Conservation (phyloP, 2,888 invertebrate genomes). For the Caenorhabditis plicata region DNA sequence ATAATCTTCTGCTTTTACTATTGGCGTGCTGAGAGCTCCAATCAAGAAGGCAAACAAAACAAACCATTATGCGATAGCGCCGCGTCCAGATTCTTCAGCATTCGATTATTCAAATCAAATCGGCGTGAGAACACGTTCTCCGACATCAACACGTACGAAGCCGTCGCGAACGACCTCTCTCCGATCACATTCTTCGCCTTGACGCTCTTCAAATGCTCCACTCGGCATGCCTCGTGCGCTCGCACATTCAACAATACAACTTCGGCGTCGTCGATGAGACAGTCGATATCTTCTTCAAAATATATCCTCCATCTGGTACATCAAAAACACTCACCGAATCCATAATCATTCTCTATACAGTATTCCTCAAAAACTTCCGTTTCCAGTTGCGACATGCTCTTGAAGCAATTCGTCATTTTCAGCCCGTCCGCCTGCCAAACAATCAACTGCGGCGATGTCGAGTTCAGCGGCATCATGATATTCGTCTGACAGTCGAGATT, state of each 20-base stretch:
- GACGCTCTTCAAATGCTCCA: constrained; percentile 15
- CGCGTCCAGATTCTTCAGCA: constrained; percentile 54
- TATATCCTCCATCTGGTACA: no score
- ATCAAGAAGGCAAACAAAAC: neutral
- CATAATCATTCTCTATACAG: constrained; percentile 37
- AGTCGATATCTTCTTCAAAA: no score
- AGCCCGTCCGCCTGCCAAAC: constrained; percentile 31
- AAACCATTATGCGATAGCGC: constrained; percentile 50
- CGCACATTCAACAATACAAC: constrained; percentile 27
- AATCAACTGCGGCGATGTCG: constrained; percentile 42
- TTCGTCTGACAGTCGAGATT: constrained; percentile 37
- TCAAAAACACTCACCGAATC: constrained; percentile 28
- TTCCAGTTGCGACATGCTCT: constrained; percentile 19
- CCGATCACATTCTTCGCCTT: constrained; percentile 21
- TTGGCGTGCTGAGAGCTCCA: no score
- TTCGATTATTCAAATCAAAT: constrained; percentile 42
- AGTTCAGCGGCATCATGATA: constrained; percentile 54
- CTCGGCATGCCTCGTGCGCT: constrained; percentile 31
- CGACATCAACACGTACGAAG: constrained; percentile 30
- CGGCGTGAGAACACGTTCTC: constrained; percentile 41
- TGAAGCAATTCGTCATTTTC: constrained; percentile 44
- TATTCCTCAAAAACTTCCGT: constrained; percentile 29
- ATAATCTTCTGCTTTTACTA: no score
- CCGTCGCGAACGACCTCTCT: constrained; percentile 37
- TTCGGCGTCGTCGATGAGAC: constrained; percentile 51